Conservation (phyloP, 2,113 vertebrate genomes). For the Hymenochirus boettgeri region DNA sequence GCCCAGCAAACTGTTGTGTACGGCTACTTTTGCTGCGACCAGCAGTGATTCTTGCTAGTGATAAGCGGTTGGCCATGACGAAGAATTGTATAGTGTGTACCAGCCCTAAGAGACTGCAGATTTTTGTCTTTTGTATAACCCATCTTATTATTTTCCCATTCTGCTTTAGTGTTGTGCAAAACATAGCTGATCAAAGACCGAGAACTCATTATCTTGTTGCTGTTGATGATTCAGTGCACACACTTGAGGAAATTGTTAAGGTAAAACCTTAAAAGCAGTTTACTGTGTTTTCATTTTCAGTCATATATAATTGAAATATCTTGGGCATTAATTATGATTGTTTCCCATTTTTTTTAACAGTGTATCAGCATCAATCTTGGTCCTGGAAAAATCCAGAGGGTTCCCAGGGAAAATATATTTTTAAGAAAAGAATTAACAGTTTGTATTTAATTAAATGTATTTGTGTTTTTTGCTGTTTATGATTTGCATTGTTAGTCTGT, state of each 20-base stretch:
- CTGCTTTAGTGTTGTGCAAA: slow-evolving; percentile 73
- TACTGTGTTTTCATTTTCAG: not conserved
- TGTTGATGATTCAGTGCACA: slow-evolving; percentile 73
- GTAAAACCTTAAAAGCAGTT: slow-evolving; percentile 58
- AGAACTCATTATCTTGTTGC: slow-evolving; percentile 73
- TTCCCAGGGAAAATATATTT: slow-evolving; percentile 70
- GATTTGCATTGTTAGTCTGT: too few species aligned
- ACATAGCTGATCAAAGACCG: slow-evolving; percentile 73
- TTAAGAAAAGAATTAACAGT: slow-evolving; percentile 74
- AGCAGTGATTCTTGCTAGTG: too few species aligned
- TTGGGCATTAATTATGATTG: not conserved
- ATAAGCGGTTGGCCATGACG: too few species aligned
- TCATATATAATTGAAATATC: not conserved
- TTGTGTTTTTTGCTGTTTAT: too few species aligned
- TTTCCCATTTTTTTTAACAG: slow-evolving; percentile 57
- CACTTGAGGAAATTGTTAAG: slow-evolving; percentile 74
- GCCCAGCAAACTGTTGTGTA: too few species aligned
- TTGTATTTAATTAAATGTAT: too few species aligned
- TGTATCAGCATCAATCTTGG: slow-evolving; percentile 69
- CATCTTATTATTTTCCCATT: not conserved
- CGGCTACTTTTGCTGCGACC: too few species aligned
- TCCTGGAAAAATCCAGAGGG: slow-evolving; percentile 68
- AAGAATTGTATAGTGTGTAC: too few species aligned
- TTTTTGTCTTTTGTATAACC: too few species aligned
- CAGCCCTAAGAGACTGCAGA: too few species aligned